Conservation (phyloP, 1,140 invertebrate genomes). For the Polypedilum vanderplanki region DNA sequence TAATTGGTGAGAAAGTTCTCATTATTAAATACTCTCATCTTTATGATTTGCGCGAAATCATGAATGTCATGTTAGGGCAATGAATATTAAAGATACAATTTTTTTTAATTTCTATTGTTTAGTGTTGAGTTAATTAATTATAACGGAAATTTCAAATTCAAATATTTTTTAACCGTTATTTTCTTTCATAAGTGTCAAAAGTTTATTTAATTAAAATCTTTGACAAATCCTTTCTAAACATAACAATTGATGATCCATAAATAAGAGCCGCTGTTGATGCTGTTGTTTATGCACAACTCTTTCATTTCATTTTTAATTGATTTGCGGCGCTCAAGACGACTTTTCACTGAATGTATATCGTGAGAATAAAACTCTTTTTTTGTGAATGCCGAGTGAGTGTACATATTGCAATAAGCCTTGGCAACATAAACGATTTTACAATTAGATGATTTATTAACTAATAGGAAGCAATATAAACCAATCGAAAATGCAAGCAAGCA, state of each 20-base stretch:
- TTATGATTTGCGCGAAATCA: background rate
- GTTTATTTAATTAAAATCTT: background rate
- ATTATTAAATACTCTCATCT: background rate
- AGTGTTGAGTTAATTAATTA: too few relatives aligned
- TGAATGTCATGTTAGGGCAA: background rate
- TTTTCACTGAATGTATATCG: background rate
- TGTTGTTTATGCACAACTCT: background rate
- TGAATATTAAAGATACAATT: too few relatives aligned
- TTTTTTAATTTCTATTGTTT: too few relatives aligned
- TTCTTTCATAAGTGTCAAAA: too few relatives aligned
- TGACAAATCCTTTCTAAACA: conserved; percentile 13
- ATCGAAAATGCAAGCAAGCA: background rate
- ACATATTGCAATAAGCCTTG: background rate
- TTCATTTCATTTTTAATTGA: conserved; percentile 9
- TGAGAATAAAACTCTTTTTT: background rate
- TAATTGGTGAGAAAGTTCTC: conserved; percentile 29
- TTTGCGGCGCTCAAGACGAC: background rate
- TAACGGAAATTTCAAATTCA: too few relatives aligned
- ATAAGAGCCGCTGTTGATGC: background rate
- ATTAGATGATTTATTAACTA: conserved; percentile 29
- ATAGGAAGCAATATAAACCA: conserved; percentile 25
- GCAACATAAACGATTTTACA: conserved; percentile 26
- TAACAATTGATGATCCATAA: background rate
- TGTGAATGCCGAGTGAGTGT: background rate
- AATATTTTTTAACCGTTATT: too few relatives aligned